These are phyloP conservation scores for Euzetes globulus DNA, from an alignment of 2,888 invertebrate genomes.

Conservation along the genomic window DNA sequence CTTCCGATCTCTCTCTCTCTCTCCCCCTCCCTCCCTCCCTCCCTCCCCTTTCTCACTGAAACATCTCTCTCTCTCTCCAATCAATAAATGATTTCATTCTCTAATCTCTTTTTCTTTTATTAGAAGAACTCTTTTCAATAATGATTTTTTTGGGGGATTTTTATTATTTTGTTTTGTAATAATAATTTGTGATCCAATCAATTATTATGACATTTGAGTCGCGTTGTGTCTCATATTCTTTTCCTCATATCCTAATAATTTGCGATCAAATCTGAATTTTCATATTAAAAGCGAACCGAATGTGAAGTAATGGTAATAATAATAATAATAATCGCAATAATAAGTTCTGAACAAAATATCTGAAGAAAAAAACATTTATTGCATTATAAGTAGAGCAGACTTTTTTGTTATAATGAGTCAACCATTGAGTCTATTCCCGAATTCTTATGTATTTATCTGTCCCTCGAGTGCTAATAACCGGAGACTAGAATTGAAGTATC, in stretches of 20 bases:
- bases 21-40: slow-evolving; percentile 4
- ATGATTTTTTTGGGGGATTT: background rate
- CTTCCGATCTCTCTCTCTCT: background rate
- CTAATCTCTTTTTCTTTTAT: background rate
- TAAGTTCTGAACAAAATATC: too few species aligned
- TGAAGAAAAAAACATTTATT: background rate
- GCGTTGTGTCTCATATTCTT: background rate
- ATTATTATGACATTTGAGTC: slow-evolving; percentile 1
- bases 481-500: background rate
- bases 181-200: background rate
- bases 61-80: too few species aligned
- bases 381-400: background rate
- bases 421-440: background rate
- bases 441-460: slow-evolving; percentile 24
- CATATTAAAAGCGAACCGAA: background rate
- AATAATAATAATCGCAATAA: background rate
- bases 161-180: background rate
- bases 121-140: background rate
- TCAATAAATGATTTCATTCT: background rate
- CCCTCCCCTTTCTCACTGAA: background rate
- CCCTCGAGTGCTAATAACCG: slow-evolving; percentile 15
- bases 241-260: background rate
- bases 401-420: slow-evolving; percentile 12
- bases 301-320: background rate
- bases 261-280: background rate